Evolutionary conservation across 92 coral and sea anemone genomes (phyloP).

Genomic region (Epizoanthus stellaris): DNA sequence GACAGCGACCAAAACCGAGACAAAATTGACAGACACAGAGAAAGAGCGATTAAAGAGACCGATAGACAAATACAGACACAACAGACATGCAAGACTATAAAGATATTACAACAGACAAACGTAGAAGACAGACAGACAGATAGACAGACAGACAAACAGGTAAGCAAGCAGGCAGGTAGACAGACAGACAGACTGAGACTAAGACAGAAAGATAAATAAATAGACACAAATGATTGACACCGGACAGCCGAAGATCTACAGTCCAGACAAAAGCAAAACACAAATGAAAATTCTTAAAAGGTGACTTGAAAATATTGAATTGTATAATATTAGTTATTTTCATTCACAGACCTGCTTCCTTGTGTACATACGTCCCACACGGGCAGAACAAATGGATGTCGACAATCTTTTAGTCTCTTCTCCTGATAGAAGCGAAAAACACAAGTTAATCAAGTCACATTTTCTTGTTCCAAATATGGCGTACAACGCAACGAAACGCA

Average conservation of each 20-base stretch:
- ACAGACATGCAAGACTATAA: neutral
- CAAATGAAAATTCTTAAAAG: neutral
- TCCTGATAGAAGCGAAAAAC: conserved; percentile 9
- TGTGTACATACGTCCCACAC: conserved; percentile 34
- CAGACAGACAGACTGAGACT: neutral
- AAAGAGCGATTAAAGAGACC: neutral
- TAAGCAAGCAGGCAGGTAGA: neutral
- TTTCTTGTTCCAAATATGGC: neutral
- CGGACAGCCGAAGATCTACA: neutral
- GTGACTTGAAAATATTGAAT: neutral
- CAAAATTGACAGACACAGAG: too few relatives aligned
- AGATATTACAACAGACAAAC: neutral
- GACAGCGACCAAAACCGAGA: too few relatives aligned
- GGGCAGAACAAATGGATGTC: conserved; percentile 39
- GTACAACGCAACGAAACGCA: neutral
- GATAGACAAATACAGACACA: neutral
- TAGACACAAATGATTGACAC: neutral
- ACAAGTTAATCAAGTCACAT: neutral
- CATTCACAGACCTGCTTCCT: conserved; percentile 12
- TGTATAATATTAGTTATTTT: neutral
- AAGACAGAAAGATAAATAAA: too few relatives aligned
- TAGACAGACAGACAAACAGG: neutral
- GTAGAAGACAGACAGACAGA: neutral
- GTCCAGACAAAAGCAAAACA: neutral
- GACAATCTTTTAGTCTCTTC: conserved; percentile 20